Conservation (phyloP, 2,113 vertebrate species). For the Rhea americana region DNA sequence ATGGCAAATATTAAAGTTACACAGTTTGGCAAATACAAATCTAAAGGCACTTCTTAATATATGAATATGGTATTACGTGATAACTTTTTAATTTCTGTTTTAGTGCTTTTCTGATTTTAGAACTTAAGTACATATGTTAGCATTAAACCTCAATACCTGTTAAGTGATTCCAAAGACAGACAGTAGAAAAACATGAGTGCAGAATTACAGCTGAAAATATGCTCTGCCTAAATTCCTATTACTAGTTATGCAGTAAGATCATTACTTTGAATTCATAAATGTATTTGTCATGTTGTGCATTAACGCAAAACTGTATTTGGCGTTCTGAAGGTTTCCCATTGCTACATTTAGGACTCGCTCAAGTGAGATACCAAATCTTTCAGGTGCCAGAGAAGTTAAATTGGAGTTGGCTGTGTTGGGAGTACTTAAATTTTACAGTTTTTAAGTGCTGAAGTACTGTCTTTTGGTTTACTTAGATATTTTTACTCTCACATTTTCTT, state of each 20-base stretch:
- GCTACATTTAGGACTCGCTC: background rate
- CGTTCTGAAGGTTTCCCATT: background rate
- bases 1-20: background rate
- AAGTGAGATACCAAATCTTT: background rate
- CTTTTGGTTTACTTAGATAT: background rate
- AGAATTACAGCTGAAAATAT: background rate
- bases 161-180: background rate
- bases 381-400: background rate
- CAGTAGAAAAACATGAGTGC: background rate
- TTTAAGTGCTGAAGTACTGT: background rate
- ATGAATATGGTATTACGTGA: accelerated
- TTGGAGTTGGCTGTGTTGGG: background rate
- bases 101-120: background rate
- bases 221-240: background rate
- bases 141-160: background rate
- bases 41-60: background rate
- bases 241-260: background rate
- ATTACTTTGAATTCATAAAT: background rate
- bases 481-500: background rate
- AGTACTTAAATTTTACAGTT: background rate
- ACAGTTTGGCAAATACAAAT: background rate
- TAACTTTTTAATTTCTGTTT: background rate
- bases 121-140: background rate
- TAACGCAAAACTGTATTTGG: background rate
- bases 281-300: accelerated